These are phyloP conservation scores for Elysia chlorotica DNA, from an alignment of 1,140 invertebrate species.

Conservation along the genomic window DNA sequence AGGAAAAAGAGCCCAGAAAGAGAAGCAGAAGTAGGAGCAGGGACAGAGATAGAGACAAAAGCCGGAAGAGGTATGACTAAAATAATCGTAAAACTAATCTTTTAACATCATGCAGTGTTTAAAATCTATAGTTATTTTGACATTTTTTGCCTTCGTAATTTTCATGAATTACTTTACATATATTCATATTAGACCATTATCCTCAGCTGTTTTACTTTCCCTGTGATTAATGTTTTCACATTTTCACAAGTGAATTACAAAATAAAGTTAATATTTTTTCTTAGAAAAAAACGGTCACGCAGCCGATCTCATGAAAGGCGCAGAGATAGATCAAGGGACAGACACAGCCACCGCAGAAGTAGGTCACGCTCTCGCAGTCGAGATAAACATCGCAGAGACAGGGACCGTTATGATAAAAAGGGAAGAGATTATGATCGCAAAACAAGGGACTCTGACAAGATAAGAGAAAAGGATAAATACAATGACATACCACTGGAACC, in stretches of 20 bases:
- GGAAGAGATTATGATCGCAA: constrained; percentile 37
- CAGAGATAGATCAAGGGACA: constrained; percentile 56
- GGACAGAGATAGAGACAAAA: constrained; percentile 53
- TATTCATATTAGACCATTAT: no score
- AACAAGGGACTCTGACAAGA: constrained; percentile 33
- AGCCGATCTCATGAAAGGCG: constrained; percentile 55
- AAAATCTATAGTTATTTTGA: no score
- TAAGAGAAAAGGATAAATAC: constrained; percentile 40
- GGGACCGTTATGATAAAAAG: constrained; percentile 35
- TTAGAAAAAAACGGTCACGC: constrained; percentile 32
- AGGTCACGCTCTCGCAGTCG: constrained; percentile 37
- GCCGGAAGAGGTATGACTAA: not conserved
- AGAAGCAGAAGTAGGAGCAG: constrained; percentile 37
- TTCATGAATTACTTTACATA: no score
- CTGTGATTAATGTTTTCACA: no score
- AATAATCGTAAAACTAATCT: no score
- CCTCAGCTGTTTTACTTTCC: no score
- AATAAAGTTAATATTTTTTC: no score
- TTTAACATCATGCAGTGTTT: no score
- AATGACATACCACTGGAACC: constrained; percentile 66
- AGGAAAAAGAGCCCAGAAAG: not conserved
- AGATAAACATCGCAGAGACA: constrained; percentile 51
- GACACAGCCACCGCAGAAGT: constrained; percentile 26
- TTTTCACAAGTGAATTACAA: no score
- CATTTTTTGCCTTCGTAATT: no score